Base-by-base conservation (phyloP, 2,888 invertebrate genomes). In the Drosophila helvetica region DNA sequence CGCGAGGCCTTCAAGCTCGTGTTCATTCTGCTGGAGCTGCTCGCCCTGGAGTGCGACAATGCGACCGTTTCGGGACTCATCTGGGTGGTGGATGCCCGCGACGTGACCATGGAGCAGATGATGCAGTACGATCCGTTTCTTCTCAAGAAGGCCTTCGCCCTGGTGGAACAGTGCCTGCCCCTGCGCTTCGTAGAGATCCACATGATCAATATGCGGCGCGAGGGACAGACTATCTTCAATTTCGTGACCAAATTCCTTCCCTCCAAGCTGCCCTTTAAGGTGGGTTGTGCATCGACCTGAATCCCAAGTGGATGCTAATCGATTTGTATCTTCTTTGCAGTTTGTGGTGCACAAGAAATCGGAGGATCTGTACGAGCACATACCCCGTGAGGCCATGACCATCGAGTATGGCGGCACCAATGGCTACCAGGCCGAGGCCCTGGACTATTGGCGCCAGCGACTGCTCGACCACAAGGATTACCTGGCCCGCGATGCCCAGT, bases 391-490 rank as follows among this genome's bases (percentile, higher is more conserved):
- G 33, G 83, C 77, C 7, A 79, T 90, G 82, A 81, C 80, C 45
- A 78, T 86, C 10, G 90, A 90, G 65, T 90, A 90, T 54, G 91
- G 90, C 6, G 89, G 90, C 30, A 81, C 71, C 56, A 90, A 90
- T 62, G 90, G 90, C 48, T 85, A 89, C 46, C 80, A 86, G 22
- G 76, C 78, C 1, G 90, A 90, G 63, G 86, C 90, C 4, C 54
- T 90, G n/a, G 83, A 83, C 6, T 71, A 78, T 7, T 89, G 88
- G 89, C 80, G 78, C 0, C 22, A 72, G 10, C 76, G 76, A 18
- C 68, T 90, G 62, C 30, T 61, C 18, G 74, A 70, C 5, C 74
- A 85, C 67, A 79, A 76, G 50, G 78, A 82, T 0, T 90, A 90
- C 56, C 86, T 91, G 38, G 78, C 68, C n/a, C 60, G 75, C 38